These are phyloP conservation scores for Thinocorus orbignyianus DNA, from an alignment of 2,113 vertebrate genomes.

Conservation along the genomic window DNA sequence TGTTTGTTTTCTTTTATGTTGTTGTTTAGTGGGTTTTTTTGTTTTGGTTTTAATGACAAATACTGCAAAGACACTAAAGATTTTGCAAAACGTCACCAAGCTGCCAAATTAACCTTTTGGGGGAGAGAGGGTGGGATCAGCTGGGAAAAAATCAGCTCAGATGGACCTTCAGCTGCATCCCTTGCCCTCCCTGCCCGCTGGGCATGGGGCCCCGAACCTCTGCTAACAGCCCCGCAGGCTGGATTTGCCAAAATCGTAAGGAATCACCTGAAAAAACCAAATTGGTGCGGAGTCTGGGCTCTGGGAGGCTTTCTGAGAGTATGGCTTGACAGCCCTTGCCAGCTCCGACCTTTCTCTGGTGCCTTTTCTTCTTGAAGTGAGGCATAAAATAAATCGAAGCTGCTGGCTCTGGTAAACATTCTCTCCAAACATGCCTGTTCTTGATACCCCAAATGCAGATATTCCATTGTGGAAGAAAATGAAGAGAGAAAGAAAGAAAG, in stretches of 20 bases:
- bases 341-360: neutral
- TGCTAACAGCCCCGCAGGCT: neutral
- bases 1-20: too few relatives aligned
- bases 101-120: neutral
- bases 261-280: neutral
- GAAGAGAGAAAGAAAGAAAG: neutral
- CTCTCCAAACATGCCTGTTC: constrained; percentile 42
- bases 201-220: neutral
- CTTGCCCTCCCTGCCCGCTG: neutral
- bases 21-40: too few relatives aligned
- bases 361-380: constrained; percentile 8
- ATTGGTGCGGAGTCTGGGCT: neutral
- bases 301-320: neutral
- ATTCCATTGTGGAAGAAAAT: neutral
- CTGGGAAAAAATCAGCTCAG: neutral
- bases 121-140: neutral
- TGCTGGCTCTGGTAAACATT: constrained; percentile 11
- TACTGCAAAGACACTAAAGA: neutral
- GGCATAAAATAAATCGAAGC: constrained; percentile 21
- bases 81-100: neutral
- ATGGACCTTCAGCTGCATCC: neutral
- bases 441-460: constrained; percentile 31
- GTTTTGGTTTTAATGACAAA: neutral
- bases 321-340: neutral
- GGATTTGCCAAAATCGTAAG: neutral